Evolutionary conservation across 1,140 invertebrate genomes (phyloP), one percentile per base, ranked within the genome.

Genomic region (Cyrtorhinus lividipennis): DNA sequence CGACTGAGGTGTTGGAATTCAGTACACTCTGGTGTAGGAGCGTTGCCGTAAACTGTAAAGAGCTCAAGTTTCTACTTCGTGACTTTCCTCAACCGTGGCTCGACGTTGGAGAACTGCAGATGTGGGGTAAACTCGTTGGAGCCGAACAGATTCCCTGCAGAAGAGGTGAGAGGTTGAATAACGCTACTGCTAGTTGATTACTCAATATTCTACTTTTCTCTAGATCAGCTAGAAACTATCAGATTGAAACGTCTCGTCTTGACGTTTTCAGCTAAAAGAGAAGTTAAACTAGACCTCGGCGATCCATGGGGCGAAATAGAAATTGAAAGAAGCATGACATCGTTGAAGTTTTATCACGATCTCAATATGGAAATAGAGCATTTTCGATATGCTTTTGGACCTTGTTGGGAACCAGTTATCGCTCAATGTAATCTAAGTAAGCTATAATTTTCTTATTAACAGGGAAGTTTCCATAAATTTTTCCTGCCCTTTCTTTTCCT

Each of bases 321-420:
- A 2, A 78, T 91, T 1, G 85, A 89, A 69, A 76, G 92, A 59
- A 91, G 89, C 68, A 93, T 99, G 87, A 91, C 92, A 18, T 83
- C 92, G 0, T 77, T 97, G 0, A 99, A 99, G 73, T 97, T 95
- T 76, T 99, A 95, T 74, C 93, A 98, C 73, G 95, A 99, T 75
- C 81, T 99, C n/a, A 94, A 91, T 72, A 93, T 90, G 79, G 92
- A 95, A 69, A 83, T 93, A 65, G 83, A 90, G 59, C 83, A 86
- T 65, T 91, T 86, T 68, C 86, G 85, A 69, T 90, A 95, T 71
- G 92, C 93, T 0, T 97, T 98, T 75, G 96, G 95, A 0, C 91
- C 94, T 0, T 98, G 95, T 75, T 99, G 96, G 96, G 96, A 99
- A 71, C 94, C 95, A 0, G 90, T 95, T 0, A 87, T 98, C 67